Evolutionary conservation across 2,797 vertebrate genomes (phyloP).

Genomic region (Sparus aurata): DNA sequence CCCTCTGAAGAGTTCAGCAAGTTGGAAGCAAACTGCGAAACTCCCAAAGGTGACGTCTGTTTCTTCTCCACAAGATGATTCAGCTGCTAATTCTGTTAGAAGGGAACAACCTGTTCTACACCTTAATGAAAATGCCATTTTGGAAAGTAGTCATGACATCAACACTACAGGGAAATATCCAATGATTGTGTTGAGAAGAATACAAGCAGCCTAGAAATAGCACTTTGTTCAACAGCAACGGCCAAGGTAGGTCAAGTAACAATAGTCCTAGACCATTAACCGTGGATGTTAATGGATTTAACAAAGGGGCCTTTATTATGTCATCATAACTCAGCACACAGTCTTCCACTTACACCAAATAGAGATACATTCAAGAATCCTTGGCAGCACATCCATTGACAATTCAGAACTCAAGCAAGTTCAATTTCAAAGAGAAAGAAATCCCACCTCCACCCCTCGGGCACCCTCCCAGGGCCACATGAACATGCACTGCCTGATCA

Average conservation of each 20-base stretch:
- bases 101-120: not conserved
- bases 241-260: not conserved
- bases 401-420: too few species aligned
- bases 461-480: too few species aligned
- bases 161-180: not conserved
- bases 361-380: not conserved
- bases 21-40: not conserved
- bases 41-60: not conserved
- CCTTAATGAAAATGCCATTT: not conserved
- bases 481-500: too few species aligned
- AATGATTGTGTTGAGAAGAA: not conserved
- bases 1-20: not conserved
- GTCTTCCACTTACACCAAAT: not conserved
- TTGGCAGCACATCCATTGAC: not conserved
- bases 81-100: not conserved
- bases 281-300: not conserved
- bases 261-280: not conserved
- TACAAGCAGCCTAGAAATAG: not conserved
- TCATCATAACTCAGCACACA: not conserved
- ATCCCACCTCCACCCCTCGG: too few species aligned
- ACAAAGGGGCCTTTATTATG: not conserved
- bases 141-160: not conserved
- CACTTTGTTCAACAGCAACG: not conserved
- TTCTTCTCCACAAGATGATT: slow-evolving; percentile 6
- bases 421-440: too few species aligned